Percentiles rank a stretch among this genome's conserved stretches.
phyloP scores from a whole-genome alignment of 2,888 invertebrate genomes.

The Biston betularia region DNA sequence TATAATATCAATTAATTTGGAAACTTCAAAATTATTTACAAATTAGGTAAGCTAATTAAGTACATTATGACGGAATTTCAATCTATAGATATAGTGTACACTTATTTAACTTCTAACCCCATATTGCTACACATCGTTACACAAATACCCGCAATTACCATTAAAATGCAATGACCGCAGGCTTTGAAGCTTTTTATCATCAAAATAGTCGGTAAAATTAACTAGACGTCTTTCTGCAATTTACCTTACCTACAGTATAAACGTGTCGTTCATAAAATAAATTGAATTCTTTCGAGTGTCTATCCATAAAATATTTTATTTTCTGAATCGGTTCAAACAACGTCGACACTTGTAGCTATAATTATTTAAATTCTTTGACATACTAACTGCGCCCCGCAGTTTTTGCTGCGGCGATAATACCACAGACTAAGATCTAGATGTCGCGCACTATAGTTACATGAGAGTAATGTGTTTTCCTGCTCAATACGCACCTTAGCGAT shows the following conservation, averaged over 20 bases:
- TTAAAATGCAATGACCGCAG: neutral
- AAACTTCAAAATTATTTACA: too few species aligned
- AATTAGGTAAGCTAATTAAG: too few species aligned
- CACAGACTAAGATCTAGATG: too few species aligned
- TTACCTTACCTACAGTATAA: neutral
- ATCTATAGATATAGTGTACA: too few species aligned
- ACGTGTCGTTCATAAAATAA: constrained; percentile 8
- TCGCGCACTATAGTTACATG: too few species aligned
- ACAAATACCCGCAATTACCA: neutral
- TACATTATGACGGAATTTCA: too few species aligned
- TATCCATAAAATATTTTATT: constrained; percentile 2
- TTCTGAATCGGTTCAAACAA: neutral
- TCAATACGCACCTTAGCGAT: too few species aligned
- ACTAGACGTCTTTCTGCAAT: neutral
- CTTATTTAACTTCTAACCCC: too few species aligned
- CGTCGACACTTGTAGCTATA: neutral
- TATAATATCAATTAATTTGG: too few species aligned
- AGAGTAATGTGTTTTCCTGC: too few species aligned
- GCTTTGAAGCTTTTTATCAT: neutral
- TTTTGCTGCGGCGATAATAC: too few species aligned
- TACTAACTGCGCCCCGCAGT: neutral
- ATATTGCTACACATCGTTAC: too few species aligned
- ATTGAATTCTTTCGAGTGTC: neutral
- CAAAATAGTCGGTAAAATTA: constrained; percentile 1
- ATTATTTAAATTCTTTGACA: constrained; percentile 1